Conservation (phyloP, 2,797 vertebrate genomes). For the Aphelocoma californica region DNA sequence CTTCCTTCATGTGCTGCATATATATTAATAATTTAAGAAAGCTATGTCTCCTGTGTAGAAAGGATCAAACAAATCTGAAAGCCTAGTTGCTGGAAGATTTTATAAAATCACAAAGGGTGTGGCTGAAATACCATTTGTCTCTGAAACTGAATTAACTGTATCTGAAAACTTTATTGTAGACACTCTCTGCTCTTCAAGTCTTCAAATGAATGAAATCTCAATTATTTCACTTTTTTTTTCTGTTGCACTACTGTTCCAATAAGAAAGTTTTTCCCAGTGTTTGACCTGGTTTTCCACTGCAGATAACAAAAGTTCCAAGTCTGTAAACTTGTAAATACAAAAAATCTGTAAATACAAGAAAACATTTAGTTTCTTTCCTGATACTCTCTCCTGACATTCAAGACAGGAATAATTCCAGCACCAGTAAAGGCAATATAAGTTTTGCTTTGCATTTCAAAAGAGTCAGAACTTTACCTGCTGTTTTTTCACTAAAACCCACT, state of each 20-base stretch:
- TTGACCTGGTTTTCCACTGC: not conserved
- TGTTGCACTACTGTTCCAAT: not conserved
- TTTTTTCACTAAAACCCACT: not conserved
- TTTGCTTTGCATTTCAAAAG: not conserved
- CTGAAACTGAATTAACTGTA: not conserved
- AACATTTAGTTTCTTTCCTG: not conserved
- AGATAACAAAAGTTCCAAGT: not conserved
- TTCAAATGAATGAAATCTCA: not conserved
- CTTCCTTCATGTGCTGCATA: not conserved
- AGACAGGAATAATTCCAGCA: not conserved
- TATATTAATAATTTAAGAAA: not conserved
- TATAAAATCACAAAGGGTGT: not conserved
- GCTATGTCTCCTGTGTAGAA: not conserved
- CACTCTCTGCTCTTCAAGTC: not conserved
- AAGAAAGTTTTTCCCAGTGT: not conserved
- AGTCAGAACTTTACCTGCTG: not conserved
- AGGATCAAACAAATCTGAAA: not conserved
- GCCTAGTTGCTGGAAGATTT: not conserved
- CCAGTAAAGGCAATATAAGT: not conserved
- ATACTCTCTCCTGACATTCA: not conserved
- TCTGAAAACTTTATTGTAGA: not conserved
- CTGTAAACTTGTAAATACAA: not conserved
- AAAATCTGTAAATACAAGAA: not conserved
- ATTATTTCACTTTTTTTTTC: not conserved
- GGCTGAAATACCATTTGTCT: not conserved